Evolutionary conservation across 2,888 invertebrate genomes (phyloP).

Genomic region (Sinopyrophorus schimmeli): DNA sequence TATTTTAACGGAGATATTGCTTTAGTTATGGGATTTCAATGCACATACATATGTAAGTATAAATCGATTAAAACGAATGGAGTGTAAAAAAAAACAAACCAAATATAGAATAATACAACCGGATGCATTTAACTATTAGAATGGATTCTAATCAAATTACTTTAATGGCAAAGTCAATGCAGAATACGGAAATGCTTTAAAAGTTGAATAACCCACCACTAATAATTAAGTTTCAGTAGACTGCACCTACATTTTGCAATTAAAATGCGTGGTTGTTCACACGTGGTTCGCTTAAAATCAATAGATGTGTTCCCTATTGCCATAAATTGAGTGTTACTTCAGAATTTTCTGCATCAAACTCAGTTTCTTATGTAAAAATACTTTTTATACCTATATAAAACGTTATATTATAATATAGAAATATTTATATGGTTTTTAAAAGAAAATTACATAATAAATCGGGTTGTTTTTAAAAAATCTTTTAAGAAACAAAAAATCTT

Average conservation of each 20-base stretch:
- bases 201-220: constrained; percentile 28
- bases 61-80: background rate
- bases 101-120: constrained; percentile 12
- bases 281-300: constrained; percentile 18
- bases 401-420: no score
- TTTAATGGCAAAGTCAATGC: no score
- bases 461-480: no score
- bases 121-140: constrained; percentile 12
- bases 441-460: no score
- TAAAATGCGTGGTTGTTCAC: constrained; percentile 17
- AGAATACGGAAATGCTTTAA: constrained; percentile 26
- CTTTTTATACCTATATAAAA: no score
- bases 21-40: background rate
- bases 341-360: no score
- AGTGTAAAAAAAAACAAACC: background rate
- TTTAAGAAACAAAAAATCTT: no score
- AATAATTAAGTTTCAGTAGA: constrained; percentile 14
- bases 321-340: no score
- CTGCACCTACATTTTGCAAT: constrained; percentile 21
- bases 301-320: no score
- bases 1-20: background rate
- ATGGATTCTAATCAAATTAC: constrained; percentile 24
- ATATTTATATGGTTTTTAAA: no score
- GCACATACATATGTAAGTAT: constrained; percentile 1
- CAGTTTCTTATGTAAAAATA: no score